Percentiles rank a stretch among this genome's conserved stretches.
phyloP scores from a whole-genome alignment of 2,797 vertebrate genomes.

The Silurus aristotelis region DNA sequence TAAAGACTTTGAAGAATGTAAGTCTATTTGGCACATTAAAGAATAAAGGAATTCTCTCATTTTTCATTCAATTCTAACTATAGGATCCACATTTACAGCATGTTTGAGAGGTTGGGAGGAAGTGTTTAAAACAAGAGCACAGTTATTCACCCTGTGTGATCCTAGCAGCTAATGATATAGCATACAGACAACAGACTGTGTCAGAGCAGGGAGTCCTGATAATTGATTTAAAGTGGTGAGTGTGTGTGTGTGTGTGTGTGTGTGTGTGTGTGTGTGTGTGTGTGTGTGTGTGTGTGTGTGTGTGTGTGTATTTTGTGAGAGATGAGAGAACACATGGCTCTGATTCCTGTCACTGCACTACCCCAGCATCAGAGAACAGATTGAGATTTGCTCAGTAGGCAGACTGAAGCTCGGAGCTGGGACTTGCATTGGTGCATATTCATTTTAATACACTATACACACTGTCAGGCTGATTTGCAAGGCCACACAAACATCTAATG shows the following conservation, averaged over 20 bases:
- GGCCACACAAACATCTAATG: constrained; percentile 25
- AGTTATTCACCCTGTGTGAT: constrained; percentile 7
- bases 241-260: too few relatives aligned
- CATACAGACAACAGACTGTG: constrained; percentile 19
- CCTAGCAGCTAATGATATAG: constrained; percentile 14
- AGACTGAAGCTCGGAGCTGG: background rate
- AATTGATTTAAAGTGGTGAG: constrained; percentile 44
- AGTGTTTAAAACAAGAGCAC: background rate
- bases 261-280: background rate
- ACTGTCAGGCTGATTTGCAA: constrained; percentile 24
- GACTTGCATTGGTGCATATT: constrained; percentile 10
- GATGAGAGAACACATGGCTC: constrained; percentile 8
- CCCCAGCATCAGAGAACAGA: constrained; percentile 20
- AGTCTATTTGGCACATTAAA: background rate
- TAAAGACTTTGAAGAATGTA: background rate
- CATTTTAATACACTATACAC: constrained; percentile 1
- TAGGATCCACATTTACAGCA: background rate
- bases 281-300: constrained; percentile 5
- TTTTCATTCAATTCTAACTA: background rate
- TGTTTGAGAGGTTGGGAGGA: background rate
- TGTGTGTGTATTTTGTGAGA: background rate
- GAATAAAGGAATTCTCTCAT: background rate
- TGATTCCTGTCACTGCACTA: constrained; percentile 15
- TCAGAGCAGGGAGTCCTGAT: constrained; percentile 8
- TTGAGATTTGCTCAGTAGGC: constrained; percentile 15